Conservation (phyloP, 2,888 invertebrate genomes). For the Ichneumon xanthorius region DNA sequence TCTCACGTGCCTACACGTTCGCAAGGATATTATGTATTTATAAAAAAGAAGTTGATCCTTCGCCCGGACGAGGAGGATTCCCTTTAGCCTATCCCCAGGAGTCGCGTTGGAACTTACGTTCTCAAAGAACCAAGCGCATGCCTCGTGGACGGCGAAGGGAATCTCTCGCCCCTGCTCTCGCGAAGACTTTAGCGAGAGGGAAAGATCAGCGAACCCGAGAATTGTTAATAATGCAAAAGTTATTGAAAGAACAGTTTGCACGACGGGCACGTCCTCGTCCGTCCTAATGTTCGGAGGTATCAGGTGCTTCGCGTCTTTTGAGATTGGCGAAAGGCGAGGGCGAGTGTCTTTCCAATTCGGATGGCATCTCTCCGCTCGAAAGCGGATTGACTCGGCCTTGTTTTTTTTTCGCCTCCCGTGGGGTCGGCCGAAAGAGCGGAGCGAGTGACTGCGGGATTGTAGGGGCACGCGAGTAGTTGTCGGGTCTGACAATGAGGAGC, state of each 20-base stretch:
- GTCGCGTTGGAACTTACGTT: constrained; percentile 26
- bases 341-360: constrained; percentile 51
- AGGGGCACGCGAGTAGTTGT: constrained; percentile 65
- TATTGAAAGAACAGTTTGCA: constrained; percentile 59
- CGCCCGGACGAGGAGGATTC: background rate
- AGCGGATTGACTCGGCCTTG: constrained; percentile 61
- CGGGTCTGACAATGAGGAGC: constrained; percentile 66
- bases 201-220: constrained; percentile 16
- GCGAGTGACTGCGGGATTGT: constrained; percentile 22
- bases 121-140: constrained; percentile 7
- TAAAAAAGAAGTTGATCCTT: constrained; percentile 36
- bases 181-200: constrained; percentile 5
- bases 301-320: constrained; percentile 61
- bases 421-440: constrained; percentile 17
- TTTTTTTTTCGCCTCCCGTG: constrained; percentile 47
- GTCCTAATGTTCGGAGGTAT: constrained; percentile 46
- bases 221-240: constrained; percentile 68
- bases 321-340: constrained; percentile 40
- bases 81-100: constrained; percentile 15
- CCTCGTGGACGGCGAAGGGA: background rate
- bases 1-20: background rate
- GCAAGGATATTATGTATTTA: constrained; percentile 35
- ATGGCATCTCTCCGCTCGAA: constrained; percentile 48
- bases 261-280: constrained; percentile 60
- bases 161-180: constrained; percentile 2